phyloP scores from a whole-genome alignment of 2,888 invertebrate species.

The Cephus rjabovi region DNA sequence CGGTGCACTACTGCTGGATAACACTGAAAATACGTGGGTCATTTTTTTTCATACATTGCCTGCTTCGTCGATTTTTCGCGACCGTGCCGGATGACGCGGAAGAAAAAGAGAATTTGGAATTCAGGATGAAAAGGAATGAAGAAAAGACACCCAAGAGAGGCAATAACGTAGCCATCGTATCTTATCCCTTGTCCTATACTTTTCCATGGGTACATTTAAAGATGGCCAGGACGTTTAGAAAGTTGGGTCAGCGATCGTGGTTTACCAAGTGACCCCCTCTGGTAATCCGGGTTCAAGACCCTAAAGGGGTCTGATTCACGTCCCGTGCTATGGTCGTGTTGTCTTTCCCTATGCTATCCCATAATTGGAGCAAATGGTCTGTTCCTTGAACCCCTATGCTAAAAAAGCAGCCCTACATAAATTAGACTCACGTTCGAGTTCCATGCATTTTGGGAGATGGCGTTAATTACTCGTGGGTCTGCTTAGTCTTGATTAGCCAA shows the following conservation, averaged over 20 bases:
- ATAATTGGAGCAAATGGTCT: constrained; percentile 7
- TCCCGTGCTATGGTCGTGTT: neutral
- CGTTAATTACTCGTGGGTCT: neutral
- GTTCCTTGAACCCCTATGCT: neutral
- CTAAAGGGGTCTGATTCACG: constrained; percentile 8
- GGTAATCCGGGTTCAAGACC: constrained; percentile 8
- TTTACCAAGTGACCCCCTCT: neutral
- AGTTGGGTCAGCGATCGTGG: constrained; percentile 3
- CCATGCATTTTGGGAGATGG: neutral
- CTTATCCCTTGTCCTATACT: neutral
- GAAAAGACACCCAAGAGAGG: neutral
- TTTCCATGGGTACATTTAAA: neutral
- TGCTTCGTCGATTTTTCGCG: neutral
- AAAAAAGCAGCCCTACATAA: neutral
- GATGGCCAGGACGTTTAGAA: neutral
- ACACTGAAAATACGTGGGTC: neutral
- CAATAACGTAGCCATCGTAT: neutral
- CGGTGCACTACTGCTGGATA: neutral
- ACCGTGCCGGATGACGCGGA: neutral
- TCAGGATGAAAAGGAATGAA: neutral
- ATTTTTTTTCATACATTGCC: neutral
- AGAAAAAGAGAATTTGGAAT: neutral
- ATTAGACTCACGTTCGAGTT: neutral
- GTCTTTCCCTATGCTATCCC: constrained; percentile 3
- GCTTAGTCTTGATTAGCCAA: neutral